These are phyloP conservation scores for Gastrophysa polygoni DNA, from an alignment of 2,888 invertebrate genomes.

Conservation along the genomic window DNA sequence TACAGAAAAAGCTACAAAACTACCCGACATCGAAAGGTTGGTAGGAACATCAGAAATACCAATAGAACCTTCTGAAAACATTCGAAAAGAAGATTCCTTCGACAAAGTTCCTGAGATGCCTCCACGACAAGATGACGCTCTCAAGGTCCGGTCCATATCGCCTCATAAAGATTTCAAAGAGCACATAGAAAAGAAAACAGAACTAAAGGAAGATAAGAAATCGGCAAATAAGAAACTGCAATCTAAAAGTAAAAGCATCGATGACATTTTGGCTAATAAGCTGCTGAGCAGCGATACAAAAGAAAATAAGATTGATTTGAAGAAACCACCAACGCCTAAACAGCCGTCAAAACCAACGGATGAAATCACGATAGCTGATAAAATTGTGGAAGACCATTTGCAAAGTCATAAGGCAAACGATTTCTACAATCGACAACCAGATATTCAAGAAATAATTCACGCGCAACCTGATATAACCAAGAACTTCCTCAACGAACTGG, in stretches of 20 bases:
- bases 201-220: slow-evolving; percentile 35
- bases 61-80: neutral
- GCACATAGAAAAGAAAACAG: slow-evolving; percentile 37
- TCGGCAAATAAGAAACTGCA: slow-evolving; percentile 24
- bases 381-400: slow-evolving; percentile 52
- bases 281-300: slow-evolving; percentile 40
- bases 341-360: slow-evolving; percentile 39
- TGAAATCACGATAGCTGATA: slow-evolving; percentile 47
- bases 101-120: neutral
- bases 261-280: slow-evolving; percentile 45
- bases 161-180: slow-evolving; percentile 44
- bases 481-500: slow-evolving; percentile 34
- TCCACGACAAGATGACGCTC: neutral
- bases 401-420: slow-evolving; percentile 42
- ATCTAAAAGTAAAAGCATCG: slow-evolving; percentile 41
- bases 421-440: slow-evolving; percentile 29
- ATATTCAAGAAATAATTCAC: slow-evolving; percentile 28
- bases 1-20: slow-evolving; percentile 19
- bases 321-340: slow-evolving; percentile 32
- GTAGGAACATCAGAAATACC: slow-evolving; percentile 14
- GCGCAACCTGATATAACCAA: slow-evolving; percentile 33
- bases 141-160: slow-evolving; percentile 28
- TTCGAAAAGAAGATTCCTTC: neutral
- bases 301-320: slow-evolving; percentile 43
- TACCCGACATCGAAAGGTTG: slow-evolving; percentile 22